Percentiles rank a stretch among this genome's conserved stretches.
Conservation (phyloP, 92 coral and sea anemone genomes). For the Scolanthus callimorphus region DNA sequence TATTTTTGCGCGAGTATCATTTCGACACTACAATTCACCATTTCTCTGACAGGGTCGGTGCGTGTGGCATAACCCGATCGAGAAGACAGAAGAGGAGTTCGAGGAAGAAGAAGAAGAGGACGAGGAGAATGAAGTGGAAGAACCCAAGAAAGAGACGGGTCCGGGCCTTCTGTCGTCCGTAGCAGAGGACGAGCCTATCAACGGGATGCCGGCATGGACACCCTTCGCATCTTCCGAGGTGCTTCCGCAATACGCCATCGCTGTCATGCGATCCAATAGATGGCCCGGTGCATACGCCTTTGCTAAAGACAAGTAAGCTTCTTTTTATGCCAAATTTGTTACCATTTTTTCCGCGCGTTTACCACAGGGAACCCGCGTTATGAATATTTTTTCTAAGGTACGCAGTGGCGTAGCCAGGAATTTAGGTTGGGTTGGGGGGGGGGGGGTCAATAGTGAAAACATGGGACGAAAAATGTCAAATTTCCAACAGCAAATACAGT, state of each 20-base stretch:
- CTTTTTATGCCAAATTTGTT: too few relatives aligned
- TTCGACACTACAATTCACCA: too few relatives aligned
- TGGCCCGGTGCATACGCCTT: conserved; percentile 99
- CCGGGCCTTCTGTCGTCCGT: conserved; percentile 83
- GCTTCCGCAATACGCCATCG: conserved; percentile 87
- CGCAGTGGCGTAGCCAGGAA: too few relatives aligned
- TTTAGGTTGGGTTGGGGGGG: too few relatives aligned
- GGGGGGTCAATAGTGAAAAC: too few relatives aligned
- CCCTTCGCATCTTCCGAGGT: conserved; percentile 87
- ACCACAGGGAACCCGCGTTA: too few relatives aligned
- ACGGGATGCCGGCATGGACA: conserved; percentile 97
- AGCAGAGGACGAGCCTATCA: conserved; percentile 86
- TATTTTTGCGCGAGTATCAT: too few relatives aligned
- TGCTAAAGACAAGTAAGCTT: conserved; percentile 88
- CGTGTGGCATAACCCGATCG: conserved; percentile 92
- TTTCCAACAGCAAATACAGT: too few relatives aligned
- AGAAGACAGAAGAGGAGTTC: conserved; percentile 90
- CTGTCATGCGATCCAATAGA: conserved; percentile 92
- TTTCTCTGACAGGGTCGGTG: conserved; percentile 98
- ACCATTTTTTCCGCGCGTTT: too few relatives aligned
- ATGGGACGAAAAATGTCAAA: too few relatives aligned
- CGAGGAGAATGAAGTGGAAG: conserved; percentile 78
- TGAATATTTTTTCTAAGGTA: too few relatives aligned
- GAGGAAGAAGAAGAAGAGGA: conserved; percentile 98
- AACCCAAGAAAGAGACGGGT: conserved; percentile 90